Evolutionary conservation across 2,113 vertebrate species (phyloP).

Genomic region (Pluvialis apricaria): DNA sequence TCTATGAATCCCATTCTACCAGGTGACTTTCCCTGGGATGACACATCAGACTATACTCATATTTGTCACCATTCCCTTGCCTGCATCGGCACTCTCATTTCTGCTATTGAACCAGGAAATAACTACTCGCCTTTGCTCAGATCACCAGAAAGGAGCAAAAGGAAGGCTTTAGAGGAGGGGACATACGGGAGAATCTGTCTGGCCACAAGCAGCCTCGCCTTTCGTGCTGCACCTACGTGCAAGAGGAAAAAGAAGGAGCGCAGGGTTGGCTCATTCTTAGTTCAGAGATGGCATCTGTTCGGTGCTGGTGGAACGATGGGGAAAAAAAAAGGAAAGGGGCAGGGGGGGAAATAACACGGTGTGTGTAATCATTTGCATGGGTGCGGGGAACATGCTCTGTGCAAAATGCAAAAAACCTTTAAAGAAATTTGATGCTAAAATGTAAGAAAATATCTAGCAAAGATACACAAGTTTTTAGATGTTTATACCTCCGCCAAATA

Average conservation of each 20-base stretch:
- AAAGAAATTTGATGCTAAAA: background rate
- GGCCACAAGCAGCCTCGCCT: background rate
- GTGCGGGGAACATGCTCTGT: background rate
- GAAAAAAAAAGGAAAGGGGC: background rate
- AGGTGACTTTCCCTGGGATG: background rate
- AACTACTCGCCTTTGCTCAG: background rate
- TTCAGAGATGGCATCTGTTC: background rate
- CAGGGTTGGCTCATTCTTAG: background rate
- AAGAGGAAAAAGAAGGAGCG: background rate
- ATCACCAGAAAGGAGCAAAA: background rate
- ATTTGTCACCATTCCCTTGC: background rate
- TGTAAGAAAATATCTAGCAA: background rate
- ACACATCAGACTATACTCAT: background rate
- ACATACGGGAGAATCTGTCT: background rate
- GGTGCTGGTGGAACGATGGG: background rate
- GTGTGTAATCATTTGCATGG: background rate
- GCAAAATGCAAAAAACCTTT: background rate
- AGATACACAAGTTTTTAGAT: background rate
- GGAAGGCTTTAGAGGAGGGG: background rate
- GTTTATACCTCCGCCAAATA: background rate
- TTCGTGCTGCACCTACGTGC: background rate
- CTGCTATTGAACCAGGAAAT: background rate
- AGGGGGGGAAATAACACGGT: background rate
- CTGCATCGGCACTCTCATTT: background rate
- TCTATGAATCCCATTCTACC: background rate